phyloP scores from a whole-genome alignment of 2,113 vertebrate species.

The Ia io region DNA sequence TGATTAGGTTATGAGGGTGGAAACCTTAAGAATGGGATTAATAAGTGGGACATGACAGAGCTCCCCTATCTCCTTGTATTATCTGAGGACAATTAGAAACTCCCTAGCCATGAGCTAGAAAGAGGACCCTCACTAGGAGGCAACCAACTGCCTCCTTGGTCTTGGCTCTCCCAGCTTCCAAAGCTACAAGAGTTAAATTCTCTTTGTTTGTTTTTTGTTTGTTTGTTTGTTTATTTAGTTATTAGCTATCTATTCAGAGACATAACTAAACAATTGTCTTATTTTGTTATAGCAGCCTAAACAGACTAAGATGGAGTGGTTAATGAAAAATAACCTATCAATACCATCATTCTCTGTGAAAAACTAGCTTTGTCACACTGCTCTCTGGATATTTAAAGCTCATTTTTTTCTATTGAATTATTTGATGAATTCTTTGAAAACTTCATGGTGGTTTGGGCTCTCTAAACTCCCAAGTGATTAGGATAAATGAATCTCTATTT shows the following conservation, averaged over 20 bases:
- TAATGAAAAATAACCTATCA: background rate
- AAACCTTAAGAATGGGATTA: background rate
- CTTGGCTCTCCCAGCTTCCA: background rate
- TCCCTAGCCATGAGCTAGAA: background rate
- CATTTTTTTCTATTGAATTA: background rate
- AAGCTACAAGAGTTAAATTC: background rate
- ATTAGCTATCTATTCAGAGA: background rate
- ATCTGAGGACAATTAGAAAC: background rate
- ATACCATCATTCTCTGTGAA: background rate
- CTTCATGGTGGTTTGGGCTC: background rate
- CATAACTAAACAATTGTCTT: too few species aligned
- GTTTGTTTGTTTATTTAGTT: too few species aligned
- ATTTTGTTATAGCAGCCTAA: background rate
- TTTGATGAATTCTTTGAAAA: background rate
- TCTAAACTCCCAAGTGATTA: background rate
- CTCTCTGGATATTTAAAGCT: background rate
- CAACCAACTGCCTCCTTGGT: background rate
- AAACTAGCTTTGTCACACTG: background rate
- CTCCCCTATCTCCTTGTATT: background rate
- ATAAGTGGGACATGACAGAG: background rate
- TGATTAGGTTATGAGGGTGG: background rate
- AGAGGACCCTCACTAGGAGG: background rate
- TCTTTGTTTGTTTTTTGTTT: background rate
- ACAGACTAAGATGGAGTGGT: background rate
- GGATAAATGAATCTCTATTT: background rate